phyloP scores from a whole-genome alignment of 2,888 invertebrate genomes.

The Miltochrista miniata region DNA sequence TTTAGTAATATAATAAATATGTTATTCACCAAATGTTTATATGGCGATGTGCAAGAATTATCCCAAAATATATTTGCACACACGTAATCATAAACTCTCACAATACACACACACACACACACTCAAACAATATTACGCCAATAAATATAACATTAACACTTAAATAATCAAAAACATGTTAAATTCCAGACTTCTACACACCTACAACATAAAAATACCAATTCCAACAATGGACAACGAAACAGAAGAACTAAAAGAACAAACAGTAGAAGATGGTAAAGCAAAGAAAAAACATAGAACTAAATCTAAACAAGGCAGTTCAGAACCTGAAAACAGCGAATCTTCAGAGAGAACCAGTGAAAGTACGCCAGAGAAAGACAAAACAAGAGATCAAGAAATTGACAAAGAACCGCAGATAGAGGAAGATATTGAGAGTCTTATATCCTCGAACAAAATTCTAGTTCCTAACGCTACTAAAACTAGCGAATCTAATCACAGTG shows the following conservation, averaged over 20 bases:
- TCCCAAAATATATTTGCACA: too few species aligned
- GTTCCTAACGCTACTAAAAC: slow-evolving; percentile 64
- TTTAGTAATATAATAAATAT: too few species aligned
- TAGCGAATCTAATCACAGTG: slow-evolving; percentile 50
- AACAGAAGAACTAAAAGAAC: slow-evolving; percentile 58
- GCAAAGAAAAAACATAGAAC: slow-evolving; percentile 70
- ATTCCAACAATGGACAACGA: slow-evolving; percentile 78
- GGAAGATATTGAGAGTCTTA: slow-evolving; percentile 79
- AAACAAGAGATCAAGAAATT: slow-evolving; percentile 39
- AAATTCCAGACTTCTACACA: slow-evolving; percentile 86
- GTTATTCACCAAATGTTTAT: too few species aligned
- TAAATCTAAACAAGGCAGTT: slow-evolving; percentile 71
- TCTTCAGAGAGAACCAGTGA: slow-evolving; percentile 65
- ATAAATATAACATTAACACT: not conserved
- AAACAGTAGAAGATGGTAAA: slow-evolving; percentile 56
- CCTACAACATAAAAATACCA: slow-evolving; percentile 87
- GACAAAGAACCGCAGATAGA: slow-evolving; percentile 51
- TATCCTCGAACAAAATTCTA: slow-evolving; percentile 77
- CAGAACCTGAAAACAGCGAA: slow-evolving; percentile 67
- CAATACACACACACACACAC: not conserved
- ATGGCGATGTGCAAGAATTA: too few species aligned
- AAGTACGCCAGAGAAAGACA: slow-evolving; percentile 66
- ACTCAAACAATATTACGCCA: not conserved
- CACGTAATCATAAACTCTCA: not conserved
- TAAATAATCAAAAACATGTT: not conserved